Conservation (phyloP, 2,113 vertebrate genomes). For the Chauna torquata region DNA sequence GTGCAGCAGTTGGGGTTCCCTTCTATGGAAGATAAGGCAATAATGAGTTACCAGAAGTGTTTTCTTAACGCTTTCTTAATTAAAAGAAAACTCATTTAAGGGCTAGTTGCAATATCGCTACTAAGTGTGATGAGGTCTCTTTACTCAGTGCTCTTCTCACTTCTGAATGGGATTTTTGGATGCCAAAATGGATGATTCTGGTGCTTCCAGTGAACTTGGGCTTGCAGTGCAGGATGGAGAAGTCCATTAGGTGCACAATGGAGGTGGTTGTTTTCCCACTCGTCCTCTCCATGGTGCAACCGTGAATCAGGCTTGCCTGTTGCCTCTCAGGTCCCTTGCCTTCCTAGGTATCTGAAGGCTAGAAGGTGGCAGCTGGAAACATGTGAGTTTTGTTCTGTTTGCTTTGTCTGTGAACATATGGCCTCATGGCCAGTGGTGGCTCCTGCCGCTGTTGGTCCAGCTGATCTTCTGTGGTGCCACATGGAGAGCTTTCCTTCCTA, state of each 20-base stretch:
- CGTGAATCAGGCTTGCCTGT: neutral
- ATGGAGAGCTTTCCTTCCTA: neutral
- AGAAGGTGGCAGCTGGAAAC: constrained; percentile 4
- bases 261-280: neutral
- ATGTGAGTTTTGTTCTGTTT: neutral
- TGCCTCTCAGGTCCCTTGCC: neutral
- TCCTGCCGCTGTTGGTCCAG: neutral
- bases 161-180: neutral
- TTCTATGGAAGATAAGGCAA: neutral
- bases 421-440: neutral
- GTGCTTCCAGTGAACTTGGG: neutral
- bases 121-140: neutral
- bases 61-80: neutral
- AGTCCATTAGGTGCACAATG: neutral
- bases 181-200: neutral
- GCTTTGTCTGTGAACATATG: neutral
- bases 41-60: neutral
- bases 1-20: neutral
- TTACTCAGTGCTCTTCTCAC: neutral
- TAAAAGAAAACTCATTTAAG: neutral
- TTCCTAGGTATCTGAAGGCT: neutral
- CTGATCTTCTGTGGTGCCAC: constrained; percentile 3
- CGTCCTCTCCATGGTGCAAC: neutral
- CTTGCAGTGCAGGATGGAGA: fast-evolving
- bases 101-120: neutral